Base-by-base conservation (phyloP, 2,797 vertebrate genomes). In the Gephyroberyx darwinii region DNA sequence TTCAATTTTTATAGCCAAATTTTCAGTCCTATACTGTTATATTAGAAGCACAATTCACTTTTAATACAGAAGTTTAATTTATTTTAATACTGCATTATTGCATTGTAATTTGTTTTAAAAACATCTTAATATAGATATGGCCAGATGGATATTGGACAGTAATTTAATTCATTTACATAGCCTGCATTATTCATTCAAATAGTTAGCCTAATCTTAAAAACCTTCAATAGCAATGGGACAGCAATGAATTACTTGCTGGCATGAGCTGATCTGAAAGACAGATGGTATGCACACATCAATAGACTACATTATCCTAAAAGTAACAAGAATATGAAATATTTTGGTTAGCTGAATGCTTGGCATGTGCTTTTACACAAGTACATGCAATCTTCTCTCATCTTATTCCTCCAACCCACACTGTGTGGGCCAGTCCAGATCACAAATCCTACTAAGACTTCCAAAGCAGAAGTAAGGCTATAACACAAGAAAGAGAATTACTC, bases 401-500 rank as follows among this genome's bases (percentile, higher is more conserved):
- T 30, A 64, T 64, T 58, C 52, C 61, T 69, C 19, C 68, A 65
- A 31, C 52, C 64, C 35, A 65, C 58, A 63, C 47, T 41, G 65
- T 56, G 70, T 77, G 62, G 80, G 76, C 48, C 37, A 33, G 58
- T 26, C 61, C 1, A 17, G 31, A 31, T 54, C 39, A 71, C 26
- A 59, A 64, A 82, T 67, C 55, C 72, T 68, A 35, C n/a, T 33
- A 35, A 83, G 52, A 74, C 67, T 61, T 65, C 19, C 31, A 64
- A 66, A 64, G 66, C 45, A 63, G 47, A 78, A 67, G 68, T 48
- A 71, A 52, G 53, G 65, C 58, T 72, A 73, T 64, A 54, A 60
- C 59, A 35, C 50, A 79, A 66, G 19, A 89, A 74, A 78, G 65
- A 58, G 62, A 87, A 84, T 85, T 59, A 39, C 26, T 85, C 55